Evolutionary conservation across 2,888 invertebrate species (phyloP), one percentile per base, ranked within the genome.

Genomic region (Tipula lateralis): DNA sequence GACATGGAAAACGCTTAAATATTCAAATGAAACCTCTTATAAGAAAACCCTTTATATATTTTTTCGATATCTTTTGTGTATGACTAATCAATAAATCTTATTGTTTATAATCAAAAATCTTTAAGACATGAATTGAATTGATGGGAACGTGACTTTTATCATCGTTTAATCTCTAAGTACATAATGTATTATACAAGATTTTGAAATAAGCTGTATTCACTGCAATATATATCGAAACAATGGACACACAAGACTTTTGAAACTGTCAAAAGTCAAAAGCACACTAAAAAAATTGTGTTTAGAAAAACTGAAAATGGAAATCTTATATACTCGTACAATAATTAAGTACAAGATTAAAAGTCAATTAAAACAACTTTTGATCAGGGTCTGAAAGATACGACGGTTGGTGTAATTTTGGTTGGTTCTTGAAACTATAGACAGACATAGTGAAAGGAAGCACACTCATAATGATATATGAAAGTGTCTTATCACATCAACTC

Each of bases 321-420:
- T 66, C n/a, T n/a, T 66, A 66, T 66, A n/a, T n/a, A n/a, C n/a
- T n/a, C n/a, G n/a, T n/a, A 66, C 66, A 66, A 66, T 66, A 66
- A 66, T 24, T 24, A 66, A 24, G 66, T 24, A 66, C 24, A 24
- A 66, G 66, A 66, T 66, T 66, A 66, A 66, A 66, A 66, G 66
- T 24, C 24, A 66, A 66, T 66, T 66, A 24, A 24, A 66, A 66
- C 19, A 66, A 66, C 7, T 66, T 66, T 6, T 66, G 24, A 66
- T 19, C 44, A 16, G 6, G n/a, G n/a, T 24, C 24, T 5, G 6
- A 4, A 39, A 39, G 1, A 32, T 9, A 12, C 5, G 12, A 3
- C 3, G 19, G 24, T 19, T 66, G 66, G 66, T 66, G 24, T 3
- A 66, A 24, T 66, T 24, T 66, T 66, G 66, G 12, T 66, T 9